Evolutionary conservation across 2,888 invertebrate genomes (phyloP).

Genomic region (Tubulanus polymorphus): DNA sequence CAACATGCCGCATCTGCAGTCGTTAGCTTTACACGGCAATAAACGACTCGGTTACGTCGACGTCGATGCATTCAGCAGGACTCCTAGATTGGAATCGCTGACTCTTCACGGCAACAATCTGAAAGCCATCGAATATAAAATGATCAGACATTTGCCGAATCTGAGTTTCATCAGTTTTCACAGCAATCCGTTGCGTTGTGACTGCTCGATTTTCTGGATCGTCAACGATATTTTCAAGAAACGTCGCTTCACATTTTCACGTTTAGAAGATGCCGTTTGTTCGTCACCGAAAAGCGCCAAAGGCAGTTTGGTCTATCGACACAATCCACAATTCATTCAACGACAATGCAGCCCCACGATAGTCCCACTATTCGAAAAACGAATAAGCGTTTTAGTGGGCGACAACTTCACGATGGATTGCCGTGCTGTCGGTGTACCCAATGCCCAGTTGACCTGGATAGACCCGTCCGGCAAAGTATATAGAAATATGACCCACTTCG

Average conservation of each 20-base stretch:
- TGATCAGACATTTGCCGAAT: neutral
- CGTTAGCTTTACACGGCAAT: neutral
- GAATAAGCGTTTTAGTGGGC: neutral
- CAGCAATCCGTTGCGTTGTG: neutral
- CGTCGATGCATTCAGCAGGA: neutral
- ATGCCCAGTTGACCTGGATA: neutral
- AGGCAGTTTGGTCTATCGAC: neutral
- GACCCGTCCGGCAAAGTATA: neutral
- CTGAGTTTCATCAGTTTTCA: neutral
- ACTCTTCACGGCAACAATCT: neutral
- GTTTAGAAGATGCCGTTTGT: neutral
- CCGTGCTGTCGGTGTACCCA: neutral
- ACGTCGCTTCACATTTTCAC: neutral
- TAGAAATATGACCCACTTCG: neutral
- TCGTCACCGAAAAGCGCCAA: neutral
- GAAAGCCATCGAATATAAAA: neutral
- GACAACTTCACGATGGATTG: neutral
- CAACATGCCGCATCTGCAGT: neutral
- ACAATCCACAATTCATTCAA: neutral
- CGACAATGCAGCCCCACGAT: neutral
- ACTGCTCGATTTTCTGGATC: neutral
- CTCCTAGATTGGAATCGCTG: neutral
- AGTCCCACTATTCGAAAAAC: neutral
- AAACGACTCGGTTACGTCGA: neutral
- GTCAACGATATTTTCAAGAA: neutral